phyloP scores from a whole-genome alignment of 2,888 invertebrate genomes.

The Eupithecia vulgata region DNA sequence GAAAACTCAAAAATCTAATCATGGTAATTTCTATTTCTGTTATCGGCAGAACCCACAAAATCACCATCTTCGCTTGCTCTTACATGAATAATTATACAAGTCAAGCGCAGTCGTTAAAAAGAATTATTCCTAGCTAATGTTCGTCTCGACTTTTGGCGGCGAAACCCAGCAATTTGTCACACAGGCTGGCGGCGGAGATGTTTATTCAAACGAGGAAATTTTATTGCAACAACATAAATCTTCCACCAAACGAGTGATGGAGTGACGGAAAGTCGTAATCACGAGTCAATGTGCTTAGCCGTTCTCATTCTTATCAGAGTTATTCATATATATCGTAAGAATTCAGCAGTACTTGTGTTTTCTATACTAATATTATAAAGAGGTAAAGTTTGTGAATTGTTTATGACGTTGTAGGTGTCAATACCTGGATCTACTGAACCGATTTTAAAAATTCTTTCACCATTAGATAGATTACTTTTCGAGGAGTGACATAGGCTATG shows the following conservation, averaged over 20 bases:
- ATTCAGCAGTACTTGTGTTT: conserved; percentile 47
- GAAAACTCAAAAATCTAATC: too few relatives aligned
- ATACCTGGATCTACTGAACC: too few relatives aligned
- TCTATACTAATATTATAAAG: too few relatives aligned
- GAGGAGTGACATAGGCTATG: too few relatives aligned
- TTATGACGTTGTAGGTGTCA: too few relatives aligned
- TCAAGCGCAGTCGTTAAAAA: conserved; percentile 71
- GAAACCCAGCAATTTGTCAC: conserved; percentile 77
- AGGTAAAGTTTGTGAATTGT: too few relatives aligned
- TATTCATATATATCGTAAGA: conserved; percentile 50
- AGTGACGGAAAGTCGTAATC: conserved; percentile 72
- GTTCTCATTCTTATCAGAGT: conserved; percentile 36
- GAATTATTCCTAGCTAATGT: conserved; percentile 75
- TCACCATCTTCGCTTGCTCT: conserved; percentile 42
- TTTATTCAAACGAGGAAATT: conserved; percentile 82
- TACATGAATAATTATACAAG: conserved; percentile 73
- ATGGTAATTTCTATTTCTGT: conserved; percentile 9
- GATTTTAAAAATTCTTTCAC: too few relatives aligned
- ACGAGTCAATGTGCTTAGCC: conserved; percentile 60
- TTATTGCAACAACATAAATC: conserved; percentile 81
- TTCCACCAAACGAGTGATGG: conserved; percentile 68
- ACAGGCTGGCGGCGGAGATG: conserved; percentile 68
- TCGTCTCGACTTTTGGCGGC: conserved; percentile 73
- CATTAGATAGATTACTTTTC: too few relatives aligned
- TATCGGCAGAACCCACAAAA: conserved; percentile 20